Evolutionary conservation across 1,140 invertebrate species (phyloP).

Genomic region (Metopolophium dirhodum): DNA sequence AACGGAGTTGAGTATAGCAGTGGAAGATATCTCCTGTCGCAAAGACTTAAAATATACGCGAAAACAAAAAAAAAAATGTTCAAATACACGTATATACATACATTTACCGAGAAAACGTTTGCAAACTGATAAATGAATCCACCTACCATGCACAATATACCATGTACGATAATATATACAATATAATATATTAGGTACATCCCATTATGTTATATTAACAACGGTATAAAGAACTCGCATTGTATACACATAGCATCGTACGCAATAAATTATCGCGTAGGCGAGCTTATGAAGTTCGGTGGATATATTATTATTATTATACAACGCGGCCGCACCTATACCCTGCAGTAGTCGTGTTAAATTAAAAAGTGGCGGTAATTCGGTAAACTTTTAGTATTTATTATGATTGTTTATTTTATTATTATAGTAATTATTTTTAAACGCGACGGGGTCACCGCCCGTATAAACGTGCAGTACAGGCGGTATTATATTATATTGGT

Average conservation of each 20-base stretch:
- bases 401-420: background rate
- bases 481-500: background rate
- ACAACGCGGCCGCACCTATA: background rate
- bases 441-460: background rate
- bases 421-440: background rate
- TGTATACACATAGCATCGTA: background rate
- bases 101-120: background rate
- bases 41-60: background rate
- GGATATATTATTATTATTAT: background rate
- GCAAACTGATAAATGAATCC: background rate
- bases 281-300: background rate
- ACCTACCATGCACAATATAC: background rate
- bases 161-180: no score
- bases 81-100: background rate
- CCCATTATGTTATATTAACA: background rate
- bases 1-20: background rate
- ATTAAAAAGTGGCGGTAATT: constrained; percentile 4
- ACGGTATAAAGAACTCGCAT: background rate
- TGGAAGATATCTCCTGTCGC: background rate
- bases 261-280: background rate
- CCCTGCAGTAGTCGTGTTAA: background rate
- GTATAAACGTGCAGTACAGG: background rate
- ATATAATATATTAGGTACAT: background rate
- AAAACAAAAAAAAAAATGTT: background rate
- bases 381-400: background rate